Percentiles rank a stretch among this genome's conserved stretches.
These are phyloP conservation scores for Lepus oiostolus DNA, from an alignment of 2,797 vertebrate genomes.

Conservation along the genomic window DNA sequence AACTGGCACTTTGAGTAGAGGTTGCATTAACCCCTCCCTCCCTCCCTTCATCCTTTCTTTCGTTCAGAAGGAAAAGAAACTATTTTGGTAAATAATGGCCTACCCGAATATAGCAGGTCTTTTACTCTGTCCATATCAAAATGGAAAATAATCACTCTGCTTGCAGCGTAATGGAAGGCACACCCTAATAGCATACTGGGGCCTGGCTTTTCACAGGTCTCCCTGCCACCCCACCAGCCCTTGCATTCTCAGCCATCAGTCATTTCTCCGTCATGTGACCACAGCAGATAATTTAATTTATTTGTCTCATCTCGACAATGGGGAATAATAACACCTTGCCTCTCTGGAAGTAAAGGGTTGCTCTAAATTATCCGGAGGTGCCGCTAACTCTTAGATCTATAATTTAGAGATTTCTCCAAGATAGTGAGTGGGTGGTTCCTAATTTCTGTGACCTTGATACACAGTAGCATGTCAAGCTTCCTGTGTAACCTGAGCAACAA, in stretches of 20 bases:
- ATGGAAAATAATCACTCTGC: neutral
- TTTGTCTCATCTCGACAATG: conserved; percentile 42
- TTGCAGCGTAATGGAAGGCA: neutral
- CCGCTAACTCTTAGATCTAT: conserved; percentile 65
- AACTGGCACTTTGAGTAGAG: neutral
- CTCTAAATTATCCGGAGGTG: conserved; percentile 63
- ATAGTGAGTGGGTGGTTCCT: conserved; percentile 28
- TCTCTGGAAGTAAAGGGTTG: conserved; percentile 63
- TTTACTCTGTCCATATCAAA: neutral
- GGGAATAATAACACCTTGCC: conserved; percentile 64
- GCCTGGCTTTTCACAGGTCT: neutral
- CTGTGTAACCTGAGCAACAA: neutral
- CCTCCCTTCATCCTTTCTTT: neutral
- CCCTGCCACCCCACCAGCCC: neutral
- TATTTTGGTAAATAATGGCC: neutral
- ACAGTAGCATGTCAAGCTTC: conserved; percentile 32
- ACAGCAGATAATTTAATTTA: conserved; percentile 69
- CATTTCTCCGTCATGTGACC: conserved; percentile 61
- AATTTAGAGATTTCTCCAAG: conserved; percentile 75
- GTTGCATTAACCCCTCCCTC: neutral
- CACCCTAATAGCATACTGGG: neutral
- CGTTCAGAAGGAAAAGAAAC: neutral
- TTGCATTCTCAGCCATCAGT: neutral
- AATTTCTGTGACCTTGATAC: conserved; percentile 76
- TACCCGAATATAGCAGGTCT: neutral